A percentile compares a stretch with the other conserved stretches of the same genome.
phyloP scores from a whole-genome alignment of 2,888 invertebrate species.

The Hylaea fasciaria region DNA sequence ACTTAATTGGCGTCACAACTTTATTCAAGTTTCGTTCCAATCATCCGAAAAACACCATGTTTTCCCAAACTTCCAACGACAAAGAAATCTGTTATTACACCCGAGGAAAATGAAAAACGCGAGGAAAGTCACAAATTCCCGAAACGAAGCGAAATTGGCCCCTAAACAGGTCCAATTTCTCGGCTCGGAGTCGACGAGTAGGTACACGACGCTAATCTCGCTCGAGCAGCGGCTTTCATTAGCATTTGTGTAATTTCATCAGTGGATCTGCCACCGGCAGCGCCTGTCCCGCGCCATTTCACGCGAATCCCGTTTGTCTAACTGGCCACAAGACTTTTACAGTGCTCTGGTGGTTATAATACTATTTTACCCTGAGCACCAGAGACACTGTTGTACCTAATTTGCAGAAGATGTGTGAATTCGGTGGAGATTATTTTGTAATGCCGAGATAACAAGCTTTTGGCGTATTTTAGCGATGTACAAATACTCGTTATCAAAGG shows the following conservation, averaged over 20 bases:
- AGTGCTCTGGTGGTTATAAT: conserved; percentile 19
- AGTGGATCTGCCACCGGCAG: conserved; percentile 55
- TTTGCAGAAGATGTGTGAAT: neutral
- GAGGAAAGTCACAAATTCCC: conserved; percentile 46
- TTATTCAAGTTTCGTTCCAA: conserved; percentile 2
- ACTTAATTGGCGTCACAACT: conserved; percentile 7
- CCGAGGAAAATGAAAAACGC: conserved; percentile 32
- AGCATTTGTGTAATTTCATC: conserved; percentile 80
- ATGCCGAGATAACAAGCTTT: neutral
- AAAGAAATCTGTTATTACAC: conserved; percentile 30
- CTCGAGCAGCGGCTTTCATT: conserved; percentile 72
- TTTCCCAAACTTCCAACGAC: conserved; percentile 4
- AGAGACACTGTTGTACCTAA: neutral
- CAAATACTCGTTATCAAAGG: no score
- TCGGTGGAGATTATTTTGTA: neutral
- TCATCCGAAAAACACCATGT: conserved; percentile 14
- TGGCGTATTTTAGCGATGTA: no score
- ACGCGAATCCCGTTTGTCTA: conserved; percentile 57
- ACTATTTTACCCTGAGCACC: conserved; percentile 33
- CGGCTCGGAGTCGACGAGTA: conserved; percentile 55
- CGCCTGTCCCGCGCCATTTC: conserved; percentile 61
- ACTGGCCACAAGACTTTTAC: conserved; percentile 54
- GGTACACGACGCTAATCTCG: conserved; percentile 72
- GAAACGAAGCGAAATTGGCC: conserved; percentile 43
- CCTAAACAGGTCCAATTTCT: conserved; percentile 35